Evolutionary conservation across 2,797 vertebrate species (phyloP), one percentile per base, ranked within the genome.

Genomic region (Numenius phaeopus): DNA sequence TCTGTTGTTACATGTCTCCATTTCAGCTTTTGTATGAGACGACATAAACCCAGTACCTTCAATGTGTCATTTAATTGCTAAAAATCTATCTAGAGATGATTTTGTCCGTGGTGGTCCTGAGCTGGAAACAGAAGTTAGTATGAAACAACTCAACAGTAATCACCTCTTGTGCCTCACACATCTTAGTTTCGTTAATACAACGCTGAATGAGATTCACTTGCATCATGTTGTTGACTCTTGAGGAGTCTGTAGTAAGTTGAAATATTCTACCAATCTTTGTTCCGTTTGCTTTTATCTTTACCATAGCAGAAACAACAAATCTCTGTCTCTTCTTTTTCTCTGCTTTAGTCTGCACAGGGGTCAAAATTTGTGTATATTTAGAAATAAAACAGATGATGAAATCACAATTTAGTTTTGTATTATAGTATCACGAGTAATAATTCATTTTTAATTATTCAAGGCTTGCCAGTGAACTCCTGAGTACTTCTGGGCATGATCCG

Each of bases 381-480:
- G 59, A 80, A 91, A 87, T 21, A 73, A 86, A 84, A 46, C 7
- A 46, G 59, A 54, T 30, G 2, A 54, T 80, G 77, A 62, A 79
- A 42, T 86, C 62, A 66, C 7, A 61, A 14, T 61, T 89, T 84
- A 22, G 22, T 96, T 97, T 96, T 81, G 83, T 84, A 59, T 92
- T 86, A 70, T 52, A 3, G 6, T 94, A 37, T 71, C 57, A 40
- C 89, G 83, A 70, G 37, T 85, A 83, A 54, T 78, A 87, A 87
- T 85, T 94, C 44, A 64, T 81, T 92, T 77, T 85, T 70, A 67
- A 65, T 93, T 95, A 91, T 71, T 92, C 52, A 94, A 71, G 67
- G 23, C 46, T 83, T 95, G 17, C 13, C 42, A 69, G 8, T 84
- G 75, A 96, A 83, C n/a, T 95, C 86, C 61, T 87, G 55, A 54